Base-by-base conservation (phyloP, 2,113 vertebrate species). In the Chrysochloris asiatica region DNA sequence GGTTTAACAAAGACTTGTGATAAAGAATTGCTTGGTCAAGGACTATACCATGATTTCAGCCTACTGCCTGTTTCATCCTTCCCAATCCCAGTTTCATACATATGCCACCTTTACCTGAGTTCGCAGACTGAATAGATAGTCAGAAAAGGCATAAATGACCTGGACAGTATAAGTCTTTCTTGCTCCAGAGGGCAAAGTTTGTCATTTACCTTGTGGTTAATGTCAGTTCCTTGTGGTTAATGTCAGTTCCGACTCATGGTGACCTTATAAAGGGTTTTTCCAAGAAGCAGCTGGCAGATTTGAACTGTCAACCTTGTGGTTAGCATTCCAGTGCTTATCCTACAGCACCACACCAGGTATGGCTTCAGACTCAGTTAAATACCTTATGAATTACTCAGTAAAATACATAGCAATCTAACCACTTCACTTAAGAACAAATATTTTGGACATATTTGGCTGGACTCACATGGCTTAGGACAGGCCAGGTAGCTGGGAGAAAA, bases 1-100 rank as follows among this genome's bases (percentile, higher is more conserved):
- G 19, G 83, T 24, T 87, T 92, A 87, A 56, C 92, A 93, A 83
- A 33, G 77, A 73, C 61, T 84, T 84, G 43, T 85, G 61, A 93
- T 83, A 30, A 87, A 41, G 16, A 63, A 87, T 41, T 54, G 79
- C 80, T 50, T 76, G 59, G 19, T 12, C 59, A 76, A 9, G 45
- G 41, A 86, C 45, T 90, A 47, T 8, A 5, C 48, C 45, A 87
- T 71, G 33, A 91, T 73, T 28, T 90, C 86, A 92, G 38, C 36
- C 30, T 80, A 30, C 69, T 9, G 1, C 14, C 67, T 80, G 19
- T 6, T 81, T 12, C 21, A 65, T 86, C 28, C 8, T 21, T 89
- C 33, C 30, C 17, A 80, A 59, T 72, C n/a, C 43, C 9, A 71
- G 75, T 24, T 13, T 91, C 52, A 81, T 71, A 83, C 83, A 75